These are phyloP conservation scores for Cladorhizidae sp. DNA, from an alignment of 37 sponge, comb jelly and placozoan species.

Conservation along the genomic window DNA sequence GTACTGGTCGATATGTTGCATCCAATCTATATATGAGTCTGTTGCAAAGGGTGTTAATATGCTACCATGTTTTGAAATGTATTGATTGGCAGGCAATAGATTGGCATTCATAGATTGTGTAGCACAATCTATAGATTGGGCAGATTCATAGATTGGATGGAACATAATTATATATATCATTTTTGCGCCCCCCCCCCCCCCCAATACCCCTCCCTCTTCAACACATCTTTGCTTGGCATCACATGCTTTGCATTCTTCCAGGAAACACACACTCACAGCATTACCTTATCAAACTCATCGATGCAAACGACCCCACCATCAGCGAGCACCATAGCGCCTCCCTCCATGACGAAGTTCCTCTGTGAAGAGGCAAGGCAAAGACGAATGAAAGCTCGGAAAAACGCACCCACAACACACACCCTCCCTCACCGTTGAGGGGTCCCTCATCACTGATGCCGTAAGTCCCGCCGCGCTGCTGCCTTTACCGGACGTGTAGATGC, in stretches of 20 bases:
- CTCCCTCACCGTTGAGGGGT: slow-evolving; percentile 82
- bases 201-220: no score
- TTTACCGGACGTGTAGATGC: slow-evolving; percentile 99
- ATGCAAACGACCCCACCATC: slow-evolving; percentile 99
- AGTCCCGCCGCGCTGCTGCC: slow-evolving; percentile 99
- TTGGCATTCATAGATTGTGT: no score
- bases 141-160: no score
- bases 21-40: no score
- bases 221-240: no score
- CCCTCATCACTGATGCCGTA: slow-evolving; percentile 96
- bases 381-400: background rate
- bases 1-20: no score
- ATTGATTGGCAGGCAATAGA: no score
- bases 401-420: background rate
- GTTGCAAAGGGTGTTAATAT: no score
- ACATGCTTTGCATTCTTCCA: background rate
- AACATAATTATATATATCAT: no score
- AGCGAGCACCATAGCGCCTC: slow-evolving; percentile 99
- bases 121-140: no score
- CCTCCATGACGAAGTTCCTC: slow-evolving; percentile 97
- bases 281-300: slow-evolving; percentile 99
- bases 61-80: no score
- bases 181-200: no score
- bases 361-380: slow-evolving; percentile 1
- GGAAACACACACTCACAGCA: background rate